Conservation (phyloP, 2,113 vertebrate genomes). For the Tupaia tana region DNA sequence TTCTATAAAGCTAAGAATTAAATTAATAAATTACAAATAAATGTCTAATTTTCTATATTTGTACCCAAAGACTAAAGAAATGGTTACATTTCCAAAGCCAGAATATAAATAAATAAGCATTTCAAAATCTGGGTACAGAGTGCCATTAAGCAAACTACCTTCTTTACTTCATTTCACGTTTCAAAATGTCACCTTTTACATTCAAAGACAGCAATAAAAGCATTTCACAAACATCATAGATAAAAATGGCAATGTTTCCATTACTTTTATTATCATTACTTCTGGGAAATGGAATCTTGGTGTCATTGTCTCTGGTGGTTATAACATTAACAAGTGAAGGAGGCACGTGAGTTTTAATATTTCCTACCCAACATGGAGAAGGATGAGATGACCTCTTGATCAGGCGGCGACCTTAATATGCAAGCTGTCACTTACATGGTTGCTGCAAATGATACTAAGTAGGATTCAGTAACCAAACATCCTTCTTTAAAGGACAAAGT, state of each 20-base stretch:
- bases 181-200: conserved; percentile 18
- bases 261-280: neutral
- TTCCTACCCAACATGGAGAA: neutral
- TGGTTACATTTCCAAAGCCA: conserved; percentile 40
- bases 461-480: neutral
- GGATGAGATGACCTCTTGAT: neutral
- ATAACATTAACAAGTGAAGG: neutral
- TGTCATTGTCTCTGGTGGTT: neutral
- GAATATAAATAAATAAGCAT: conserved; percentile 47
- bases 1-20: conserved; percentile 54
- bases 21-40: conserved; percentile 61
- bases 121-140: neutral
- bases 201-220: conserved; percentile 5
- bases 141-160: neutral
- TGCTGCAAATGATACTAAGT: rapidly evolving
- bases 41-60: neutral
- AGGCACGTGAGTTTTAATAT: neutral
- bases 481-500: neutral
- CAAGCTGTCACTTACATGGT: neutral
- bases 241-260: neutral
- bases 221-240: neutral
- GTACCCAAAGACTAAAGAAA: conserved; percentile 28
- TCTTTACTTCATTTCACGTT: conserved; percentile 21
- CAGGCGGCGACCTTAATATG: neutral
- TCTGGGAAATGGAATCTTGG: neutral